Conservation (phyloP, 2,888 invertebrate species). For the Machimus rusticus region DNA sequence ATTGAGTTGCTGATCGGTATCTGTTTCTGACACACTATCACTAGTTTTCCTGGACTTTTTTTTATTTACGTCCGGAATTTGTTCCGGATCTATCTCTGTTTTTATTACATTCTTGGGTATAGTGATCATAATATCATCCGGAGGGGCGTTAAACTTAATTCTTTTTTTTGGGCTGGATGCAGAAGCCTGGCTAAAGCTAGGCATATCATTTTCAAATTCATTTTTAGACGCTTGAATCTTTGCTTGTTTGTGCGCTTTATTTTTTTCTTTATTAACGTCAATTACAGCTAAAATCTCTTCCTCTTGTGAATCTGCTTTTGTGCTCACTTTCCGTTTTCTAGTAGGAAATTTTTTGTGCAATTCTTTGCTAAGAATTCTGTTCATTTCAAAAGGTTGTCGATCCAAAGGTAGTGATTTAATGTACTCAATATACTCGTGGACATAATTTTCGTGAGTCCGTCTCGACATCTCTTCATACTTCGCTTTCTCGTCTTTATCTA, state of each 20-base stretch:
- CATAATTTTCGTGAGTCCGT: not conserved
- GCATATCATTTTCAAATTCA: not conserved
- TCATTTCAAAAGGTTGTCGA: not conserved
- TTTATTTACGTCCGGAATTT: not conserved
- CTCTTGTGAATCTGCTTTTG: not conserved
- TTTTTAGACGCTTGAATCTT: not conserved
- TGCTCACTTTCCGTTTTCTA: not conserved
- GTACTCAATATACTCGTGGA: not conserved
- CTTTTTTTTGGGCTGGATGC: not conserved
- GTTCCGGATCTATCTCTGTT: not conserved
- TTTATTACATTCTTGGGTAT: not conserved
- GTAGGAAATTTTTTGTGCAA: not conserved
- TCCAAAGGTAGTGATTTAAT: not conserved
- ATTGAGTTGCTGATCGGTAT: not conserved
- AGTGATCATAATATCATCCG: not conserved
- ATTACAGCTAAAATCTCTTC: not conserved
- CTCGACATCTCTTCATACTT: not conserved
- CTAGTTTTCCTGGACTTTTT: not conserved
- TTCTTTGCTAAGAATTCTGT: not conserved
- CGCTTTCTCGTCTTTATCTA: not conserved
- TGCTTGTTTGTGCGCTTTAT: not conserved
- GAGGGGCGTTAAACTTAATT: not conserved
- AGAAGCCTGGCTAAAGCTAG: not conserved
- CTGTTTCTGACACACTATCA: not conserved
- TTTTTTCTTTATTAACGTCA: not conserved